Evolutionary conservation across 2,113 vertebrate species (phyloP).

Genomic region (Rhinoderma darwinii): DNA sequence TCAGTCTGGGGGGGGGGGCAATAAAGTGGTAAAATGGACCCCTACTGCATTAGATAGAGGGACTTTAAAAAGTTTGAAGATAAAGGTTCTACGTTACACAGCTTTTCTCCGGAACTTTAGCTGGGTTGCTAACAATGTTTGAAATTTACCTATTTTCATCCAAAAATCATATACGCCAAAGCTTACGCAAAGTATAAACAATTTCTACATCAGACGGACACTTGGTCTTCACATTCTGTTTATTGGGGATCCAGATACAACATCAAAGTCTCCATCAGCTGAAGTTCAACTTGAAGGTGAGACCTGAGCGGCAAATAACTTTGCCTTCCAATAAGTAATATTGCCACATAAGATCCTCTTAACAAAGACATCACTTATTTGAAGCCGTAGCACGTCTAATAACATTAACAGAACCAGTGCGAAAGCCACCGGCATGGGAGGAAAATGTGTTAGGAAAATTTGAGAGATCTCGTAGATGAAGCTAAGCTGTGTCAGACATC

Average conservation of each 20-base stretch:
- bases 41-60: background rate
- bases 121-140: background rate
- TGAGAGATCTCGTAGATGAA: constrained; percentile 42
- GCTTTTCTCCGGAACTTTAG: background rate
- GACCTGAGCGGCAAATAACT: background rate
- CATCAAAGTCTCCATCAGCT: background rate
- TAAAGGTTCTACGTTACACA: background rate
- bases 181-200: background rate
- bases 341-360: background rate
- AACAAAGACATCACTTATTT: background rate
- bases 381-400: background rate
- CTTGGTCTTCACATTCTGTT: background rate
- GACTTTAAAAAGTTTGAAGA: background rate
- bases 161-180: background rate
- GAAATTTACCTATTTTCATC: background rate
- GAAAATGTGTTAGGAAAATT: constrained; percentile 32
- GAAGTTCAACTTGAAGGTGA: background rate
- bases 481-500: constrained; percentile 10
- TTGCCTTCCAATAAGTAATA: no score
- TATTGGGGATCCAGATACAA: background rate
- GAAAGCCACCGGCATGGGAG: background rate
- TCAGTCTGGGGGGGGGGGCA: no score
- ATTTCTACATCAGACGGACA: background rate
- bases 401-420: constrained; percentile 19
- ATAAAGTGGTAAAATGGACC: no score